Evolutionary conservation across 2,888 invertebrate species (phyloP).

Genomic region (Drosophila mimica): DNA sequence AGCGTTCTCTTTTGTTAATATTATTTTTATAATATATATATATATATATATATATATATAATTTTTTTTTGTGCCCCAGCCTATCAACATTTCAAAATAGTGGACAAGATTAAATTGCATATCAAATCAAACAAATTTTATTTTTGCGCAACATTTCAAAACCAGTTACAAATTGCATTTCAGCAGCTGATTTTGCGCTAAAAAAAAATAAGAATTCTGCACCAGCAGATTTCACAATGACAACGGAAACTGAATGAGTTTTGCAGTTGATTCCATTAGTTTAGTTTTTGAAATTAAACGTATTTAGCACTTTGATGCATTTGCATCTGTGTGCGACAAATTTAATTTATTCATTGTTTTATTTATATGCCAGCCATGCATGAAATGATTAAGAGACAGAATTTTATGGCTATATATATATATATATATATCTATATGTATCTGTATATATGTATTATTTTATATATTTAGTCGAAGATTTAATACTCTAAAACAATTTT

Average conservation of each 20-base stretch:
- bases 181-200: constrained; percentile 50
- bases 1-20: no score
- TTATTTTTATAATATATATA: no score
- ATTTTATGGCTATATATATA: not conserved
- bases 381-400: not conserved
- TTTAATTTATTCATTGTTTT: constrained; percentile 10
- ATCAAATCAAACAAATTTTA: constrained; percentile 29
- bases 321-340: constrained; percentile 38
- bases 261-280: constrained; percentile 70
- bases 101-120: constrained; percentile 37
- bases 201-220: constrained; percentile 13
- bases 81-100: not conserved
- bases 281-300: constrained; percentile 78
- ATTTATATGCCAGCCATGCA: constrained; percentile 12
- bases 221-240: constrained; percentile 38
- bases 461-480: not conserved
- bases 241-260: constrained; percentile 23
- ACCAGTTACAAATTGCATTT: constrained; percentile 54
- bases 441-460: not conserved
- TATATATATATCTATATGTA: not conserved
- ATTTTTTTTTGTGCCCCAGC: no score
- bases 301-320: constrained; percentile 67
- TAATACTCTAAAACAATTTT: not conserved
- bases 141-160: constrained; percentile 47
- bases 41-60: no score